Evolutionary conservation across 92 coral and sea anemone species (phyloP).

Genomic region (Parazoanthus atlanticus): DNA sequence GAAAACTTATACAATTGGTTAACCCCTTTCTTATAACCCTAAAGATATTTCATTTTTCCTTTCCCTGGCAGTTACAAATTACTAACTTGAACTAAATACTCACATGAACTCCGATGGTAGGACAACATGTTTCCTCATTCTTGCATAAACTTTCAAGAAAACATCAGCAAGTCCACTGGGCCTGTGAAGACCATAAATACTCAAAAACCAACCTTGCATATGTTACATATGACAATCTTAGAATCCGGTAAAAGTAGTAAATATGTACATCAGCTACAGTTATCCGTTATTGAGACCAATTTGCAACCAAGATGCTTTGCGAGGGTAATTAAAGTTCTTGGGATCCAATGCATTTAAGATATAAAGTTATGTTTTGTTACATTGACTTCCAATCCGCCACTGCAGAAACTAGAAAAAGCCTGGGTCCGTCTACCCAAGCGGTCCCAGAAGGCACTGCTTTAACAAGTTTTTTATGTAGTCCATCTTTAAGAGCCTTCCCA

Average conservation of each 20-base stretch:
- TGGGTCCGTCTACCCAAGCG: no score
- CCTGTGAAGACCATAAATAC: constrained; percentile 57
- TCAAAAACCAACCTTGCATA: background rate
- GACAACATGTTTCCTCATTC: constrained; percentile 84
- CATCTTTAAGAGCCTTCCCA: no score
- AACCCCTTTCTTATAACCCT: background rate
- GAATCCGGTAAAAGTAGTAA: background rate
- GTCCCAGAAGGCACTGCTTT: no score
- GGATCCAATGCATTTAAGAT: background rate
- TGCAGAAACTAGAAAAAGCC: no score
- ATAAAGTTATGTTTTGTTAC: no score
- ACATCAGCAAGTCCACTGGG: constrained; percentile 89
- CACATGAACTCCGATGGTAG: constrained; percentile 92
- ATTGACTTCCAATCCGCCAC: no score
- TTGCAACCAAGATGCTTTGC: background rate
- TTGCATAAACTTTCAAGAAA: constrained; percentile 81
- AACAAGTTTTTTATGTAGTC: no score
- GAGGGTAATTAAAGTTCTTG: background rate
- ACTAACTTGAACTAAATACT: constrained; percentile 43
- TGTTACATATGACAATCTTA: background rate
- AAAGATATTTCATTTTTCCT: background rate
- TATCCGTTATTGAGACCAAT: background rate
- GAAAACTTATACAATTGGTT: background rate
- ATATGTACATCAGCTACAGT: background rate
- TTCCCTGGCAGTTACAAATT: background rate